A percentile compares a stretch with the other conserved stretches of the same genome.
phyloP scores from a whole-genome alignment of 2,797 vertebrate species.

The Anas acuta region DNA sequence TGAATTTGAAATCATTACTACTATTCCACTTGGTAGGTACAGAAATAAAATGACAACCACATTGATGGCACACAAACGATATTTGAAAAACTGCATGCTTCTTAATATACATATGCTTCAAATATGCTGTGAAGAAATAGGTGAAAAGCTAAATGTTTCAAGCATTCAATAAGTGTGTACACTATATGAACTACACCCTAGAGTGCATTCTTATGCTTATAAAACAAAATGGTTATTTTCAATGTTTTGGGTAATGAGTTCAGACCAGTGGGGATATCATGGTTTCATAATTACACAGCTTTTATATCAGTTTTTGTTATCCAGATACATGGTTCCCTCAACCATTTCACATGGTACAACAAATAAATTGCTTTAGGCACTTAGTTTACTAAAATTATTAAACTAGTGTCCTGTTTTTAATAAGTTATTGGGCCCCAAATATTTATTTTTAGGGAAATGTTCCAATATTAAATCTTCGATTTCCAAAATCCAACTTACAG shows the following conservation, averaged over 20 bases:
- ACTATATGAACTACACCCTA: slow-evolving; percentile 56
- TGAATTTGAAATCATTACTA: not conserved
- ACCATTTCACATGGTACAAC: slow-evolving; percentile 4
- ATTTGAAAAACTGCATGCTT: not conserved
- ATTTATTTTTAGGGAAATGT: slow-evolving; percentile 59
- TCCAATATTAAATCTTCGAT: slow-evolving; percentile 50
- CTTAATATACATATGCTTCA: not conserved
- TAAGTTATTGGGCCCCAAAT: slow-evolving; percentile 48
- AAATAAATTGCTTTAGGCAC: slow-evolving; percentile 44
- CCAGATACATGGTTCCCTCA: slow-evolving; percentile 2
- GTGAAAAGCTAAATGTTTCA: slow-evolving; percentile 55
- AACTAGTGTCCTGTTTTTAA: slow-evolving; percentile 54
- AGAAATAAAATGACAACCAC: not conserved
- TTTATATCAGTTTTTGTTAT: slow-evolving; percentile 35
- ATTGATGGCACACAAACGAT: not conserved
- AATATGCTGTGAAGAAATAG: slow-evolving; percentile 37
- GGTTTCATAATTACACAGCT: slow-evolving; percentile 56
- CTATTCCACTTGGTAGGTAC: not conserved
- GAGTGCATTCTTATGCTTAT: slow-evolving; percentile 65
- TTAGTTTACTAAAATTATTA: slow-evolving; percentile 54
- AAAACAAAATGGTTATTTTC: slow-evolving; percentile 67
- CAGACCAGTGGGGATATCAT: slow-evolving; percentile 49
- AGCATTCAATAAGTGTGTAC: slow-evolving; percentile 66
- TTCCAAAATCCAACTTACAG: slow-evolving; percentile 53
- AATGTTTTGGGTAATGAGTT: slow-evolving; percentile 54